Base-by-base conservation (phyloP, 2,888 invertebrate species). In the Sympetrum striolatum region DNA sequence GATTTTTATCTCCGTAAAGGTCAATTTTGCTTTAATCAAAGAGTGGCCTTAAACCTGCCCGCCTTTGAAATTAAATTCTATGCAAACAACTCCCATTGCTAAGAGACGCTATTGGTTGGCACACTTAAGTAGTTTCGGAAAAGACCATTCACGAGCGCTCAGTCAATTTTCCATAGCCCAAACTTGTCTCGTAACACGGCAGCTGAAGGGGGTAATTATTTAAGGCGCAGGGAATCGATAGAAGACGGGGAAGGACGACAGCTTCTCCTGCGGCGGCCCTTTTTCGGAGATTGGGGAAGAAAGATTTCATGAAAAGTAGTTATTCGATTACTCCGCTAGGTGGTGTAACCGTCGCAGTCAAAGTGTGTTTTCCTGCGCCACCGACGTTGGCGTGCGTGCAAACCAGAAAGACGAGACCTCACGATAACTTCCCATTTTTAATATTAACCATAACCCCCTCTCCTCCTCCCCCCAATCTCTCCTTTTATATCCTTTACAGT, bases 251-350 rank as follows among this genome's bases (percentile, higher is more conserved):
- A 12, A 31, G n/a, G 73, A 14, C 73, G 73, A 73, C 73, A 73
- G 73, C 31, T 73, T 73, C 73, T 73, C 25, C 6, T 14, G 25
- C 31, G 64, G 64, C 64, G 73, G 73, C 14, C 73, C 73, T 58
- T 18, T 53, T 82, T 58, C 58, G 82, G 82, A 58, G 58, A 82
- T 82, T 31, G 60, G 25, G 58, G 82, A 31, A 53, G 35, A 60
- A 31, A 64, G 60, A 86, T 60, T 86, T 86, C 86, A 60, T 86
- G 86, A 86, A 58, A 86, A 86, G 53, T 37, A 86, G 86, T 86
- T 86, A 86, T 86, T 60, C 86, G 86, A 86, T 86, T 86, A 86
- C 86, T 86, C 64, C 35, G 86, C 86, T 82, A n/a, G 82, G 86
- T 37, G 86, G 86, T 64, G 86, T 60, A 37, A 64, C 86, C 86